phyloP scores from a whole-genome alignment of 2,113 vertebrate genomes.

The Saimiri boliviensis region DNA sequence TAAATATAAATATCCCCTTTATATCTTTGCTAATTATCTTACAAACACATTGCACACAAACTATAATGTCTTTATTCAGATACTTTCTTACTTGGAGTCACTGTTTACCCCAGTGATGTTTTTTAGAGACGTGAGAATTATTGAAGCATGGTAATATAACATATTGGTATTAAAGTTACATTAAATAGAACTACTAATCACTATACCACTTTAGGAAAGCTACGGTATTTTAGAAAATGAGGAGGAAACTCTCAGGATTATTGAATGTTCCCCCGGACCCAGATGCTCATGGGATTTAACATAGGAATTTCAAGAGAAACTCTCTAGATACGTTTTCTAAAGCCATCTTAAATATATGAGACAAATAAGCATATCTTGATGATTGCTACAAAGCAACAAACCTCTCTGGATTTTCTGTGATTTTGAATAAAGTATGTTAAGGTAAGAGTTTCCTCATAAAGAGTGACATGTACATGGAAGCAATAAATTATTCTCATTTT shows the following conservation, averaged over 20 bases:
- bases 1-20: neutral
- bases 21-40: neutral
- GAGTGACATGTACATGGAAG: neutral
- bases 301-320: neutral
- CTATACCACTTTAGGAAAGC: neutral
- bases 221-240: neutral
- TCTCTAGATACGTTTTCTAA: neutral
- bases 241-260: neutral
- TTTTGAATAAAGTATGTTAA: conserved; percentile 29
- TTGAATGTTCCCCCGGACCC: neutral
- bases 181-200: neutral
- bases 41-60: neutral
- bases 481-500: neutral
- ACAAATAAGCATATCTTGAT: neutral
- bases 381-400: neutral
- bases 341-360: neutral
- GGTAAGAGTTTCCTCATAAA: neutral
- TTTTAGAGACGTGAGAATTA: neutral
- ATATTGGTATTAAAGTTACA: neutral
- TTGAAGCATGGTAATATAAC: neutral
- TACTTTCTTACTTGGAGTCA: neutral
- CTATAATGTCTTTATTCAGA: neutral
- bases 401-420: neutral
- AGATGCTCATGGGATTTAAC: neutral
- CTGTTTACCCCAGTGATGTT: neutral